Base-by-base conservation (phyloP, 2,113 vertebrate species). In the Riparia riparia region DNA sequence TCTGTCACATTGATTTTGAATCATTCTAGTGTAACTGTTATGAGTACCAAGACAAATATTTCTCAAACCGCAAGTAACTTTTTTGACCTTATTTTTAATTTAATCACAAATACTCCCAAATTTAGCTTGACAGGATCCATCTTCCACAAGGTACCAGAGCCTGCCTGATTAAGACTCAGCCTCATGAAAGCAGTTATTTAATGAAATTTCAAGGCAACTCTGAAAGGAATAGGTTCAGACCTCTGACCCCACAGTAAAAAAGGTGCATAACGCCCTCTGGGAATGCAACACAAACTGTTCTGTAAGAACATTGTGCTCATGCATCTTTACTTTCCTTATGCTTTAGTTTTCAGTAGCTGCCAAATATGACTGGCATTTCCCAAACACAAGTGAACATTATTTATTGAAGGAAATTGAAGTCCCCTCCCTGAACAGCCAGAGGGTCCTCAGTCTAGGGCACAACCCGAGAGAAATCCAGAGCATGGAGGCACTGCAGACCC, bases 41-140 rank as follows among this genome's bases (percentile, higher is more conserved):
- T 57, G 87, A 97, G 77, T 71, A 97, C 93, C 82, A 95, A 93
- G 83, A 90, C 69, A 95, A 97, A 95, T 96, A 97, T 95, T 97
- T 97, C 74, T 93, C 90, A 94, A 94, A 74, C 94, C 95, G 89
- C 95, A 97, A 95, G 60, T 82, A 91, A 89, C 91, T 89, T 95
- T 90, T 92, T 71, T 86, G 89, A 86, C 86, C 60, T 70, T 92
- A 92, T 91, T 96, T 97, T 95, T 84, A 74, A 94, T 95, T 95
- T 95, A 49, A 86, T 93, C 83, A 89, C 60, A 93, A 95, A 80
- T 81, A 94, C 91, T 89, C 60, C 72, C 68, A 91, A 71, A n/a
- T 84, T 83, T 90, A 92, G 10, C 56, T 81, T 89, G 76, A 92
- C 45, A 63, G 64, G 39, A 83, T 84, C 34, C 39, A 32, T 89